Conservation (phyloP, 2,797 vertebrate species). For the Diceros bicornis region DNA sequence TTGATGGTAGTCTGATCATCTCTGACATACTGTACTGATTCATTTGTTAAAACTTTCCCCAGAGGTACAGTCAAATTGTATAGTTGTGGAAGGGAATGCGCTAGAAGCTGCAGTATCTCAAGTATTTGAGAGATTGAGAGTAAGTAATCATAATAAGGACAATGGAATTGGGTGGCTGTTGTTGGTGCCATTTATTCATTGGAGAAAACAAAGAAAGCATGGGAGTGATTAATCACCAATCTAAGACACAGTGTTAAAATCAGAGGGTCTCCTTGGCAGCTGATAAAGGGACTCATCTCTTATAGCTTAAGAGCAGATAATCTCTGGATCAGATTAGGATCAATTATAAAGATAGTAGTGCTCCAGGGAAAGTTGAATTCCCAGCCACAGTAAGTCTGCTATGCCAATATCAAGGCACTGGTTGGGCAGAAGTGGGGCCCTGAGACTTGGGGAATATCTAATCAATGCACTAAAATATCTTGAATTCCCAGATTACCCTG, state of each 20-base stretch:
- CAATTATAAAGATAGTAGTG: not conserved
- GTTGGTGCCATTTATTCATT: not conserved
- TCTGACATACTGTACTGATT: not conserved
- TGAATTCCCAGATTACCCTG: not conserved
- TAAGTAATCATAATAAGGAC: not conserved
- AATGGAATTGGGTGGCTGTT: not conserved
- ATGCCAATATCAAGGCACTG: not conserved
- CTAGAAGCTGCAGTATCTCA: not conserved
- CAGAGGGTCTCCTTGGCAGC: not conserved
- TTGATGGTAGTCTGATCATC: not conserved
- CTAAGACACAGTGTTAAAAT: slow-evolving; percentile 55
- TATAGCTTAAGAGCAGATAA: not conserved
- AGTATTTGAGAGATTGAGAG: not conserved
- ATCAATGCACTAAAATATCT: not conserved
- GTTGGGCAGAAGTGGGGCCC: not conserved
- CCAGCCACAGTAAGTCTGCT: not conserved
- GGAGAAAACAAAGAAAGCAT: slow-evolving; percentile 11
- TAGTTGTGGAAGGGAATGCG: not conserved
- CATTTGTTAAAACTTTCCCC: not conserved
- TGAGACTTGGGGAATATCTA: not conserved
- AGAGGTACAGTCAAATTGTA: not conserved
- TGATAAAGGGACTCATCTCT: not conserved
- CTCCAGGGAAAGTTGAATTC: not conserved
- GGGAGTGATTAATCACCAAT: not conserved
- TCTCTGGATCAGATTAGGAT: not conserved